These are phyloP conservation scores for Poeciliopsis turneri DNA, from an alignment of 2,797 vertebrate genomes.

Conservation along the genomic window DNA sequence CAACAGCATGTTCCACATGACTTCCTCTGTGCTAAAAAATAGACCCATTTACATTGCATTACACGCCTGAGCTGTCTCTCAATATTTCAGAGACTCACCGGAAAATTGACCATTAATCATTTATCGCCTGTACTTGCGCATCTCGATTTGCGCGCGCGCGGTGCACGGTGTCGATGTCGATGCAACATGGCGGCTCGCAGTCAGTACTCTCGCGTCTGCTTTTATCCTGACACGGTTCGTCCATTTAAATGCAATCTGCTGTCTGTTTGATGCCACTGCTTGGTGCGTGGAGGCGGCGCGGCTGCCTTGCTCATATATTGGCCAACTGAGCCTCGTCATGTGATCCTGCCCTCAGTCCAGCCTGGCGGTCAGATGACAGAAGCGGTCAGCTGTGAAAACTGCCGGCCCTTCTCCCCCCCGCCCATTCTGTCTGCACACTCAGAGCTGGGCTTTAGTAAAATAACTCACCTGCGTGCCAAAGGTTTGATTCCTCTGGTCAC, in stretches of 20 bases:
- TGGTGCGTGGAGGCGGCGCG: background rate
- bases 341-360: slow-evolving; percentile 21
- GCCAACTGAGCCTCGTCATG: slow-evolving; percentile 31
- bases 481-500: slow-evolving; percentile 13
- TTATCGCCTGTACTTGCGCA: slow-evolving; percentile 54
- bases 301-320: background rate
- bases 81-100: slow-evolving; percentile 71
- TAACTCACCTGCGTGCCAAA: slow-evolving; percentile 3
- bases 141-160: slow-evolving; percentile 37
- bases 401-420: background rate
- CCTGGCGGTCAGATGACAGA: slow-evolving; percentile 29
- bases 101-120: slow-evolving; percentile 76
- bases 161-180: slow-evolving; percentile 7
- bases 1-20: slow-evolving; percentile 53
- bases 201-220: background rate
- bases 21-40: slow-evolving; percentile 72
- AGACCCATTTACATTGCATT: slow-evolving; percentile 76
- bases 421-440: background rate
- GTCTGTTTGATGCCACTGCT: background rate
- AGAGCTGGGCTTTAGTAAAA: background rate
- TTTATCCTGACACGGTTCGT: background rate
- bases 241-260: background rate
- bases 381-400: slow-evolving; percentile 19
- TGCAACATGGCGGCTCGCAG: background rate
- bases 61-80: slow-evolving; percentile 71